Percentiles rank a stretch among this genome's conserved stretches.
phyloP scores from a whole-genome alignment of 1,140 invertebrate species.

The Drosophila yakuba region DNA sequence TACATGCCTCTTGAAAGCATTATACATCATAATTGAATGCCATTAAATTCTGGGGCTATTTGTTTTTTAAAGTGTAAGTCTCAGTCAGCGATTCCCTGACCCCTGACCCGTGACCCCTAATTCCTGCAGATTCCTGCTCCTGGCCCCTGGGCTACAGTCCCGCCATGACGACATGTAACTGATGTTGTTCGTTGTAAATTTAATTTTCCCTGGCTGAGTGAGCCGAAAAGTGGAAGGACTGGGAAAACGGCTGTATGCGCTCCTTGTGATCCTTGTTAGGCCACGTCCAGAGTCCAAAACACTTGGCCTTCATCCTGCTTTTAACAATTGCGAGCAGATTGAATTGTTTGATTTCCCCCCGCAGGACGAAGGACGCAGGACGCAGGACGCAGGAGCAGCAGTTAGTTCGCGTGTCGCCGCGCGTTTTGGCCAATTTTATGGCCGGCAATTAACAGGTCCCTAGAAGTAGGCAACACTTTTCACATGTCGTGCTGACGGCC shows the following conservation, averaged over 20 bases:
- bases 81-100: background rate
- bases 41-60: background rate
- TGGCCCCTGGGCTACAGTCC: background rate
- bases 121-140: background rate
- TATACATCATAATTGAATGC: too few relatives aligned
- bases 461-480: constrained; percentile 72
- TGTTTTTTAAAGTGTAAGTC: constrained; percentile 1
- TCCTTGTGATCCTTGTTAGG: constrained; percentile 19
- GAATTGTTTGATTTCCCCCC: constrained; percentile 53
- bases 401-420: constrained; percentile 45
- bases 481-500: constrained; percentile 62
- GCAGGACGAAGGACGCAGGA: constrained; percentile 2
- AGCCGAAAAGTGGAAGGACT: constrained; percentile 14
- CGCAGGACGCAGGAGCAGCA: background rate
- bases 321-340: constrained; percentile 44
- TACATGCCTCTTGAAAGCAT: too few relatives aligned
- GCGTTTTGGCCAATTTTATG: constrained; percentile 67
- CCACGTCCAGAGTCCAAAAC: constrained; percentile 3
- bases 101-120: too few relatives aligned
- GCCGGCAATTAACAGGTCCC: constrained; percentile 67
- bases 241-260: constrained; percentile 3
- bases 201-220: constrained; percentile 60
- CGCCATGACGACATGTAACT: constrained; percentile 57
- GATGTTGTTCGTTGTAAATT: constrained; percentile 77
- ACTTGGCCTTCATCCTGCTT: constrained; percentile 30